Base-by-base conservation (phyloP, 2,888 invertebrate genomes). In the Thereva unica region DNA sequence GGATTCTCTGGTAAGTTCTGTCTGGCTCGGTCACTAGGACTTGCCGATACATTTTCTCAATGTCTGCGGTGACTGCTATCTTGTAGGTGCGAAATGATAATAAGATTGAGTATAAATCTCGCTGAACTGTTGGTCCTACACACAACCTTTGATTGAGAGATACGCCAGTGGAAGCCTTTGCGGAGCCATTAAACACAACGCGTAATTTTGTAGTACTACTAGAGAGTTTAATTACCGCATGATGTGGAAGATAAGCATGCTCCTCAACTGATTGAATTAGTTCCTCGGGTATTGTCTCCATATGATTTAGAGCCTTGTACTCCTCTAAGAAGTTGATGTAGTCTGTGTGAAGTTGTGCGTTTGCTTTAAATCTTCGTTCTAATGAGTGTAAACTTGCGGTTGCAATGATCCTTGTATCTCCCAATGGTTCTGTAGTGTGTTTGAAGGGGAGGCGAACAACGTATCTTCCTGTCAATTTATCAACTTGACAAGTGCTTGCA, bases 131-230 rank as follows among this genome's bases (percentile, higher is more conserved):
- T n/a, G n/a, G n/a, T 7, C 73, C 73, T 2, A 67, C 61, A n/a
- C 71, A 50, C 5, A 75, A 50, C 5, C 63, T 50, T 41, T 65
- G 72, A 59, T 71, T 74, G 57, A 55, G 67, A 34, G 67, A 70
- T 1, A 9, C 9, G 2, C 64, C 68, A 1, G 72, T 69, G 4
- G 68, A 53, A 3, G 72, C 55, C 37, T 69, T 63, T 0, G 70
- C 71, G 1, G 73, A 73, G 1, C 71, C 73, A 66, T 73, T 72
- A 45, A 74, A 73, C 4, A 74, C 74, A 0, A 73, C 71, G 1
- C 73, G 69, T 7, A 74, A 6, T 59, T 73, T 74, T 2, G 71
- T 74, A 0, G 74, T 71, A 1, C 47, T 41, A 7, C 66, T 68
- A n/a, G 66, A n/a, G 38, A 69, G 9, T 70, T 45, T 45, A 47